Evolutionary conservation across 2,888 invertebrate species (phyloP).

Genomic region (Orthosia gracilis): DNA sequence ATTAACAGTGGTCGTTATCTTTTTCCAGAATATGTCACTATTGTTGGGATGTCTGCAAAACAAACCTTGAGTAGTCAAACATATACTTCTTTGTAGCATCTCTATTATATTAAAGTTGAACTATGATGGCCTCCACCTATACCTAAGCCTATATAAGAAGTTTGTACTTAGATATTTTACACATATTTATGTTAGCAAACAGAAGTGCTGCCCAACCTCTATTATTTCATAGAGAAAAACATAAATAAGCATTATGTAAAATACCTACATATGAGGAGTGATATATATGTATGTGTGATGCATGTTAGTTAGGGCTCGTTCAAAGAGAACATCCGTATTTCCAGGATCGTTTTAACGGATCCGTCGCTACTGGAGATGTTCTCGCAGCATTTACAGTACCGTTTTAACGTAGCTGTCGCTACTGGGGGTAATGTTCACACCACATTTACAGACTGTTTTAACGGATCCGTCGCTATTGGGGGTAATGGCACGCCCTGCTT

Average conservation of each 20-base stretch:
- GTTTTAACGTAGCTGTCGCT: no score
- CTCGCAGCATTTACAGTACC: no score
- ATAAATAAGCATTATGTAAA: background rate
- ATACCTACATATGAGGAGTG: no score
- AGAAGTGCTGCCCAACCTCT: background rate
- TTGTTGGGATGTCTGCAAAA: constrained; percentile 4
- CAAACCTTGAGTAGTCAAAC: constrained; percentile 22
- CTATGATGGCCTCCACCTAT: background rate
- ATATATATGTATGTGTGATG: no score
- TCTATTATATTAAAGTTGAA: background rate
- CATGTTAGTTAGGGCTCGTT: background rate
- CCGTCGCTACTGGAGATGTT: no score
- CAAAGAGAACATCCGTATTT: no score
- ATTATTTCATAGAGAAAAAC: background rate
- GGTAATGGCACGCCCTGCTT: no score
- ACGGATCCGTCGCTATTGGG: no score
- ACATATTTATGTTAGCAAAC: background rate
- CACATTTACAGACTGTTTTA: no score
- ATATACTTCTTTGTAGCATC: constrained; percentile 1
- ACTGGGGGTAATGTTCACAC: no score
- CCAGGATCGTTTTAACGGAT: no score
- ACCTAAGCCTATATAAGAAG: background rate
- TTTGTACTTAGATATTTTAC: background rate
- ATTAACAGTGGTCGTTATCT: constrained; percentile 11
- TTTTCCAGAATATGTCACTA: constrained; percentile 14